Conservation (phyloP, 2,113 vertebrate genomes). For the Ascaphus truei region DNA sequence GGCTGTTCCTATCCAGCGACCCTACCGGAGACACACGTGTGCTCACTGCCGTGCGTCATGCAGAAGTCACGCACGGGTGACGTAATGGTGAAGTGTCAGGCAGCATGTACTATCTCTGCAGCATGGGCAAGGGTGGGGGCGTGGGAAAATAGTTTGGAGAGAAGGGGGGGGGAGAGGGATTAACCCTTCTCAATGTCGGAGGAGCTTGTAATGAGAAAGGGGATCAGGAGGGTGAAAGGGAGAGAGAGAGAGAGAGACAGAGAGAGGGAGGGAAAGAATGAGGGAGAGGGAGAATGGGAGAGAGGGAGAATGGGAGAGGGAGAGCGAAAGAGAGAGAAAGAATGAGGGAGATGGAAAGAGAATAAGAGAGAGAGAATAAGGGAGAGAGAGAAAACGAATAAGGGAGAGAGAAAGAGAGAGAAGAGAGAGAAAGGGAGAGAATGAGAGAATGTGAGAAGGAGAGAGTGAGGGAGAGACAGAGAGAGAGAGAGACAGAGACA, state of each 20-base stretch:
- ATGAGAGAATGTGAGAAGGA: too few species aligned
- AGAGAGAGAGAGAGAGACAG: too few species aligned
- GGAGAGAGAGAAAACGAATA: too few species aligned
- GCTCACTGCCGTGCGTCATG: neutral
- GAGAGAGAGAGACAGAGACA: too few species aligned
- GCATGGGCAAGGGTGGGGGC: conserved; percentile 4
- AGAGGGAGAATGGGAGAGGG: too few species aligned
- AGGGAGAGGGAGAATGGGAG: neutral
- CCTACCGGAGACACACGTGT: neutral
- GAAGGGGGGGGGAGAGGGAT: neutral
- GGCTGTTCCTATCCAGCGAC: neutral
- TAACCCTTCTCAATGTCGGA: neutral
- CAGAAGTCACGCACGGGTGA: neutral
- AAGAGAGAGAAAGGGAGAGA: too few species aligned
- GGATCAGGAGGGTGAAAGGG: too few species aligned
- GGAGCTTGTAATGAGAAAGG: neutral
- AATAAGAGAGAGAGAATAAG: too few species aligned
- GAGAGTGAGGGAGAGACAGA: too few species aligned
- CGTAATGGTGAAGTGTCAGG: neutral
- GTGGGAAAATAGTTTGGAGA: conserved; percentile 26
- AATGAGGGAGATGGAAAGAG: too few species aligned
- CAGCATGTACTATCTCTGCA: neutral
- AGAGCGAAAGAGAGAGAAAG: too few species aligned
- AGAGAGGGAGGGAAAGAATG: neutral
- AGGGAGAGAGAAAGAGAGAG: too few species aligned